phyloP scores from a whole-genome alignment of 2,113 vertebrate genomes.

The Ochotona curzoniae region DNA sequence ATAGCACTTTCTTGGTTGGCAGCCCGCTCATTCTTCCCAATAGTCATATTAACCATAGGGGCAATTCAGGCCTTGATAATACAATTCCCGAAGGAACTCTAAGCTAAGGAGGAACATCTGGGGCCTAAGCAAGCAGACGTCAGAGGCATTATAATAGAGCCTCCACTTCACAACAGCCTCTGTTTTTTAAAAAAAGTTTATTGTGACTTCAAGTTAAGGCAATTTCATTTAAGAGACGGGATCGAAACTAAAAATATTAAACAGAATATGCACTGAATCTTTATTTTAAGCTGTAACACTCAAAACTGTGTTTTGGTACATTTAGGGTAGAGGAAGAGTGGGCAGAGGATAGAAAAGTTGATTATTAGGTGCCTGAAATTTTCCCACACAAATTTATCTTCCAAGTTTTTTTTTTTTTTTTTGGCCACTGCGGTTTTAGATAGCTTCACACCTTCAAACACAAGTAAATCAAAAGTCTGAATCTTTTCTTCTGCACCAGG shows the following conservation, averaged over 20 bases:
- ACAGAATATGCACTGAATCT: not conserved
- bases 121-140: no score
- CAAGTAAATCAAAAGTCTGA: not conserved
- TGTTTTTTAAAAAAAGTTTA: not conserved
- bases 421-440: not conserved
- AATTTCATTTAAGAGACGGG: not conserved
- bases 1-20: no score
- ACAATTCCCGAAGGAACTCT: no score
- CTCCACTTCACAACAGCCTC: not conserved
- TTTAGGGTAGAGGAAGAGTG: not conserved
- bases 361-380: not conserved
- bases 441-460: not conserved
- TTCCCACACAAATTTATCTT: not conserved
- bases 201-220: not conserved
- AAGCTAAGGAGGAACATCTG: no score
- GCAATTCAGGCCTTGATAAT: no score
- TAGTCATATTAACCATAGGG: no score
- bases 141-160: no score
- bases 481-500: not conserved
- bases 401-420: not conserved
- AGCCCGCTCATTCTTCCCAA: no score
- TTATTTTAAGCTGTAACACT: not conserved
- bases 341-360: not conserved
- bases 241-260: not conserved
- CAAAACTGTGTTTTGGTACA: not conserved